Percentiles rank a stretch among this genome's conserved stretches.
phyloP scores from a whole-genome alignment of 2,888 invertebrate species.

The Erebia aethiops region DNA sequence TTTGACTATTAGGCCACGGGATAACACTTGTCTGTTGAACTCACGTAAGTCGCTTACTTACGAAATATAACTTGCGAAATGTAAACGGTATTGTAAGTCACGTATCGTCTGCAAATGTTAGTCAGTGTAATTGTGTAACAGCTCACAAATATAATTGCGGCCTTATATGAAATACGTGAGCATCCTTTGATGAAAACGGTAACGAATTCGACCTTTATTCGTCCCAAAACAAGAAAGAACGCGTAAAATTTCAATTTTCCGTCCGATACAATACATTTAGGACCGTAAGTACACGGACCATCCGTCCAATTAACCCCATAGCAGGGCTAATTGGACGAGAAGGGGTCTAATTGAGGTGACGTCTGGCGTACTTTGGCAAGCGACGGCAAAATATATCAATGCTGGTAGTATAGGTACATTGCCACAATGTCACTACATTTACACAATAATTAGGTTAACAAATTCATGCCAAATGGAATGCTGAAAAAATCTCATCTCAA shows the following conservation, averaged over 20 bases:
- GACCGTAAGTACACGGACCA: neutral
- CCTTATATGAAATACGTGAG: too few species aligned
- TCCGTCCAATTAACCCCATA: conserved; percentile 17
- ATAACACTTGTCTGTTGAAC: too few species aligned
- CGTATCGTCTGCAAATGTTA: too few species aligned
- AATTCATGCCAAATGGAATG: too few species aligned
- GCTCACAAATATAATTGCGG: too few species aligned
- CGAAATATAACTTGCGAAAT: too few species aligned
- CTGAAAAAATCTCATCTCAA: too few species aligned
- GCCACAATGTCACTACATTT: neutral
- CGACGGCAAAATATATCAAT: neutral
- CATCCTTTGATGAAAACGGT: neutral
- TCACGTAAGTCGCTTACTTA: too few species aligned
- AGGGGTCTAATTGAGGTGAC: conserved; percentile 30
- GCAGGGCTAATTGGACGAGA: conserved; percentile 27
- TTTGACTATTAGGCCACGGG: too few species aligned
- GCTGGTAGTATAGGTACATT: neutral
- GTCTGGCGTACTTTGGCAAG: conserved; percentile 14
- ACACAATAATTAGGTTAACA: neutral
- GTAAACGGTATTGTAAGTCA: too few species aligned
- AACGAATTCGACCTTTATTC: neutral
- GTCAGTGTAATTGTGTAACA: neutral
- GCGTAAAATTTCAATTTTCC: neutral
- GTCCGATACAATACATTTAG: conserved; percentile 7
- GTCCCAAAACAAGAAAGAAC: neutral